Evolutionary conservation across 2,797 vertebrate genomes (phyloP).

Genomic region (Myotis pilosus): DNA sequence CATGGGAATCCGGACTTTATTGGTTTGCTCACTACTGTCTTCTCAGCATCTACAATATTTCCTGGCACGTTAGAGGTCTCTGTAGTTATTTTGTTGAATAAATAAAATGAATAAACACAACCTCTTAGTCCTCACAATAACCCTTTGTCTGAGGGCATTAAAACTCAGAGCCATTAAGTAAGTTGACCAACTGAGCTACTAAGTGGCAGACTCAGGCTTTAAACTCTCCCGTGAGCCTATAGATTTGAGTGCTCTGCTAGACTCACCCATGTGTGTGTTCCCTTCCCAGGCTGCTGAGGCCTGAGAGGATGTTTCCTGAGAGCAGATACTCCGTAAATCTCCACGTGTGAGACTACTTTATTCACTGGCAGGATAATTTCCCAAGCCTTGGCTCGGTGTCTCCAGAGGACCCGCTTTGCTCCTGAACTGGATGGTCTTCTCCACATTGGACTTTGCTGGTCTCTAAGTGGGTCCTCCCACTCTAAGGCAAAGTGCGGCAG

Average conservation of each 20-base stretch:
- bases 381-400: background rate
- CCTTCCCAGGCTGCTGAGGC: background rate
- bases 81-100: constrained; percentile 23
- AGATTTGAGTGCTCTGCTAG: background rate
- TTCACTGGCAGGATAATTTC: background rate
- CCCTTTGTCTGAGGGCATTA: background rate
- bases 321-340: background rate
- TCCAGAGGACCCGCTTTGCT: background rate
- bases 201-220: background rate
- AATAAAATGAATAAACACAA: background rate
- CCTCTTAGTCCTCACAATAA: background rate
- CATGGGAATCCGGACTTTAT: background rate
- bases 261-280: background rate
- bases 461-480: background rate
- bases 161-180: background rate
- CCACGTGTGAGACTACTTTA: background rate
- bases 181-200: background rate
- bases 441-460: background rate
- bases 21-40: background rate
- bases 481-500: background rate
- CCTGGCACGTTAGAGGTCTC: background rate
- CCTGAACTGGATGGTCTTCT: background rate
- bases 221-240: background rate
- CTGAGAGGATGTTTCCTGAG: background rate
- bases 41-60: background rate